Evolutionary conservation across 30 jellyfish, hydroid and myxozoan species (phyloP).

Genomic region (Cassiopea xamachana): DNA sequence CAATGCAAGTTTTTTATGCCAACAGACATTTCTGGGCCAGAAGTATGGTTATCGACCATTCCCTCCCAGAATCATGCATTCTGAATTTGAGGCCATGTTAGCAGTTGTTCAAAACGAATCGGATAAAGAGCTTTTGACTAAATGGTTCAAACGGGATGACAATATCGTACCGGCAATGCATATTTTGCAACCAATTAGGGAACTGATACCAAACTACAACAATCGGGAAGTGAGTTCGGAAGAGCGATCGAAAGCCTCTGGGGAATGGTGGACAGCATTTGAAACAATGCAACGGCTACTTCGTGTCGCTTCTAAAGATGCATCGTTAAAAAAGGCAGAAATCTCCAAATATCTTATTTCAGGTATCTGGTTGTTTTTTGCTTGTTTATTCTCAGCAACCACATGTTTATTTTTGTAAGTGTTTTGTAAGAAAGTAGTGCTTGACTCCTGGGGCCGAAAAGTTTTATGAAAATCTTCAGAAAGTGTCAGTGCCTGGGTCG

Average conservation of each 20-base stretch:
- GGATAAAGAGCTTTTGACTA: constrained; percentile 56
- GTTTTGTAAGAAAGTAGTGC: too few relatives aligned
- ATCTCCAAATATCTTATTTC: constrained; percentile 77
- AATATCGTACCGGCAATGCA: constrained; percentile 82
- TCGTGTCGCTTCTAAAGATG: constrained; percentile 74
- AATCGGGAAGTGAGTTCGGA: constrained; percentile 74
- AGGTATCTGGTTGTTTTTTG: constrained; percentile 40
- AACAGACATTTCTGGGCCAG: constrained; percentile 85
- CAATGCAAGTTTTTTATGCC: neutral
- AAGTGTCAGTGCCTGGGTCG: too few relatives aligned
- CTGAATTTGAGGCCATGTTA: constrained; percentile 79
- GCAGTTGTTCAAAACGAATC: constrained; percentile 24
- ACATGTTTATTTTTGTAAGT: neutral
- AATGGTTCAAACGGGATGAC: constrained; percentile 84
- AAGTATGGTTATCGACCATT: constrained; percentile 94
- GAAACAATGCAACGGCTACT: constrained; percentile 78
- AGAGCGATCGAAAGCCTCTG: constrained; percentile 77
- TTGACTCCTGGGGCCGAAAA: too few relatives aligned
- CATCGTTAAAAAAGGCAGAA: constrained; percentile 21
- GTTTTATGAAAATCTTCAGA: too few relatives aligned
- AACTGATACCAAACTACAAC: constrained; percentile 74
- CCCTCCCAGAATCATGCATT: constrained; percentile 83
- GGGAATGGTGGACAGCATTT: constrained; percentile 90
- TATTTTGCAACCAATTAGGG: constrained; percentile 78
- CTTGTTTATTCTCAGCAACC: neutral